These are phyloP conservation scores for Galaxea fascicularis DNA, from an alignment of 92 coral and sea anemone genomes.

Conservation along the genomic window DNA sequence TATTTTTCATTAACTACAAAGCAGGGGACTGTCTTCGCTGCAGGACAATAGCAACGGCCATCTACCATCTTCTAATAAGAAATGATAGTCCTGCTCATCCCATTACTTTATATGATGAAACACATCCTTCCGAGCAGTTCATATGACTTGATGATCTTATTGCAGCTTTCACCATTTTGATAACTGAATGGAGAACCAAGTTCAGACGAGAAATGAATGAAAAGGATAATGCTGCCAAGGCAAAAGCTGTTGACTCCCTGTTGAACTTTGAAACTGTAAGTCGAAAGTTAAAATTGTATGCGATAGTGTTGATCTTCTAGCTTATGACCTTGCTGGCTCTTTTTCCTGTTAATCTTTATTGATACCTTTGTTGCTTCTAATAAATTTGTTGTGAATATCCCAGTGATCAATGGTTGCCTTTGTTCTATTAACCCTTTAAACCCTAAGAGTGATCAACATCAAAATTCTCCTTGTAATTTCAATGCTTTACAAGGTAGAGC, in stretches of 20 bases:
- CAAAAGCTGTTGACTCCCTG: slow-evolving; percentile 96
- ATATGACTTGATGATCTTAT: not conserved
- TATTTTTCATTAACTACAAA: no score
- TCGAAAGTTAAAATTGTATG: not conserved
- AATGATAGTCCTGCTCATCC: no score
- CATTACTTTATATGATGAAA: no score
- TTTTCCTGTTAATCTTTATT: not conserved
- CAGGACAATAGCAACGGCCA: no score
- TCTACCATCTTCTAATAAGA: no score
- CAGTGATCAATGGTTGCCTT: not conserved
- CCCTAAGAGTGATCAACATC: no score
- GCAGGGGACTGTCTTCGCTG: no score
- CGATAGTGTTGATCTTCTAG: not conserved
- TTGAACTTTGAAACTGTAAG: slow-evolving; percentile 99
- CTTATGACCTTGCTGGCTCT: not conserved
- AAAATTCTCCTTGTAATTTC: no score
- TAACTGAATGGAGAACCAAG: slow-evolving; percentile 98
- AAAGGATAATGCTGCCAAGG: slow-evolving; percentile 94
- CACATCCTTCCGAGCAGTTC: not conserved
- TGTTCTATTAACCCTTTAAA: no score
- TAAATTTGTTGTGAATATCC: not conserved
- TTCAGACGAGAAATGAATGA: slow-evolving; percentile 93
- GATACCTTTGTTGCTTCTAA: not conserved
- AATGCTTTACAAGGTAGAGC: no score
- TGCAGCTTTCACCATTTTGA: slow-evolving; percentile 29